Conservation (phyloP, 2,797 vertebrate species). For the Etheostoma perlongum region DNA sequence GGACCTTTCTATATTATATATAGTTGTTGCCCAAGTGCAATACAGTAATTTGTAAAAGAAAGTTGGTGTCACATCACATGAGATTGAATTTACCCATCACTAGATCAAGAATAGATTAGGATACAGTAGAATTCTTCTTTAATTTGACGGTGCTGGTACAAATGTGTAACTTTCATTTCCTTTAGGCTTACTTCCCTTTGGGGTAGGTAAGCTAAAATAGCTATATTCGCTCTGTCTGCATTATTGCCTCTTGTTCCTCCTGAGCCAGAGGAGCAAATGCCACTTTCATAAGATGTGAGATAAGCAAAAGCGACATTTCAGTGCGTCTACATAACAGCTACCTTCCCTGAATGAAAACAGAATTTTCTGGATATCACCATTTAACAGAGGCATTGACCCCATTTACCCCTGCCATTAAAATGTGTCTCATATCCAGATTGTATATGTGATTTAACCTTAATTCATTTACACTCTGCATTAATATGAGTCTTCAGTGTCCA, state of each 20-base stretch:
- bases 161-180: conserved; percentile 1
- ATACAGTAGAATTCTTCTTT: background rate
- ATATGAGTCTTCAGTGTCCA: too few relatives aligned
- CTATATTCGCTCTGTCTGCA: conserved; percentile 7
- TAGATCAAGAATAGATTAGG: background rate
- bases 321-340: conserved; percentile 20
- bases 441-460: too few relatives aligned
- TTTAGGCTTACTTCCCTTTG: conserved; percentile 13
- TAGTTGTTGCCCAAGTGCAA: conserved; percentile 4
- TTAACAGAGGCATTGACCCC: conserved; percentile 12
- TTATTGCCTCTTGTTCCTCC: conserved; percentile 31
- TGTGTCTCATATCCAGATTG: too few relatives aligned
- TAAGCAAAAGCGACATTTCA: conserved; percentile 52
- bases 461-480: too few relatives aligned
- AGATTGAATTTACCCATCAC: conserved; percentile 16
- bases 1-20: conserved; percentile 13
- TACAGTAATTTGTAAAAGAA: conserved; percentile 19
- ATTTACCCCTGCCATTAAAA: too few relatives aligned
- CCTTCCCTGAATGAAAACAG: conserved; percentile 52
- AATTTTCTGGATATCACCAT: conserved; percentile 51
- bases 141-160: background rate
- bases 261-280: conserved; percentile 23
- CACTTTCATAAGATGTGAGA: conserved; percentile 29
- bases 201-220: conserved; percentile 19
- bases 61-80: conserved; percentile 33